These are phyloP conservation scores for Formicarius rufipectus DNA, from an alignment of 2,113 vertebrate species.

Conservation along the genomic window DNA sequence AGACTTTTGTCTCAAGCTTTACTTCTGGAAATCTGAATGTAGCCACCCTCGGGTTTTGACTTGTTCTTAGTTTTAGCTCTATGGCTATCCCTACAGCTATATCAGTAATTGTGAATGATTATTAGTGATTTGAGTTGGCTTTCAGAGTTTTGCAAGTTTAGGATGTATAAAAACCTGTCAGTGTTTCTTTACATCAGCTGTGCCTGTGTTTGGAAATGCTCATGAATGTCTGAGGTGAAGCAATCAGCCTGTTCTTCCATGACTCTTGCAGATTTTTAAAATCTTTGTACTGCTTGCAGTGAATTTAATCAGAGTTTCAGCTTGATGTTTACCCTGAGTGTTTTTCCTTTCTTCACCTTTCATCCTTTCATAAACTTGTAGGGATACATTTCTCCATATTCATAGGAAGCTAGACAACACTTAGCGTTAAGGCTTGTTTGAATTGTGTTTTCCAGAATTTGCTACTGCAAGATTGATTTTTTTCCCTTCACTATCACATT, in stretches of 20 bases:
- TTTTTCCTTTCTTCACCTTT: background rate
- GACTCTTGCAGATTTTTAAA: background rate
- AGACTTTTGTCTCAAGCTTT: conserved; percentile 15
- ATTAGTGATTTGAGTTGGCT: background rate
- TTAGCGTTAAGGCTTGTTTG: background rate
- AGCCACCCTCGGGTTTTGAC: background rate
- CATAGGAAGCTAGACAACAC: background rate
- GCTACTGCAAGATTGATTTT: background rate
- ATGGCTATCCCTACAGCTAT: background rate
- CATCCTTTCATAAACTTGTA: background rate
- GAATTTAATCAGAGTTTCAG: background rate
- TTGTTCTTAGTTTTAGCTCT: background rate
- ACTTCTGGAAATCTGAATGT: background rate
- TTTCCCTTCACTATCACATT: background rate
- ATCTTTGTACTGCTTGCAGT: background rate
- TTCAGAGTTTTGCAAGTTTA: background rate
- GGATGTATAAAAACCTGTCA: accelerated
- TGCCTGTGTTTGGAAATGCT: background rate
- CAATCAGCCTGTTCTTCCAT: background rate
- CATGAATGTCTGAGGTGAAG: background rate
- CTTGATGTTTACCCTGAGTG: background rate
- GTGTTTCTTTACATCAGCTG: background rate
- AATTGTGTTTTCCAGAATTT: background rate
- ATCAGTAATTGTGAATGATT: background rate
- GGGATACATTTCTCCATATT: background rate